Conservation (phyloP, 2,888 invertebrate genomes). For the Drosophila subsilvestris region DNA sequence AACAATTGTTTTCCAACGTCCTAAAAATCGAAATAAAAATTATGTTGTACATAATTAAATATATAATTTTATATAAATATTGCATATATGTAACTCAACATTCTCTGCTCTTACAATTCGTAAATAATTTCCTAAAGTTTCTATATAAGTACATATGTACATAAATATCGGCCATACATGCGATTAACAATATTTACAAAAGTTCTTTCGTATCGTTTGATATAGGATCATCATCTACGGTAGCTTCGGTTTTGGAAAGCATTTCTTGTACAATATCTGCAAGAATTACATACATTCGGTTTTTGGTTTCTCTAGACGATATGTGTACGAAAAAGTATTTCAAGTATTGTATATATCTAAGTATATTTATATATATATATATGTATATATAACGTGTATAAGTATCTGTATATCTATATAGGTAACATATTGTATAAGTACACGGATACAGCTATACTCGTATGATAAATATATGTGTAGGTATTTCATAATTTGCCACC, state of each 20-base stretch:
- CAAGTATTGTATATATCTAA: slow-evolving; percentile 46
- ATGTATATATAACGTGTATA: slow-evolving; percentile 31
- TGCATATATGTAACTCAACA: slow-evolving; percentile 3
- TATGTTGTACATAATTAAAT: not conserved
- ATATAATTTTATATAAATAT: not conserved
- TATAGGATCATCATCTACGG: slow-evolving; percentile 1
- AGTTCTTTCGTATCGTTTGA: slow-evolving; percentile 24
- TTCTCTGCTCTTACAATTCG: slow-evolving; percentile 4
- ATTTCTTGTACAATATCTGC: slow-evolving; percentile 51
- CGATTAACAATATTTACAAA: slow-evolving; percentile 34
- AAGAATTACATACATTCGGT: slow-evolving; percentile 36
- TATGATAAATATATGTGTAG: slow-evolving; percentile 38
- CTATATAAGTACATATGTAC: slow-evolving; percentile 30
- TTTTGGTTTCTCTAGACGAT: slow-evolving; percentile 48
- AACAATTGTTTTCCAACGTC: not conserved
- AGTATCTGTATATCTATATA: slow-evolving; percentile 40
- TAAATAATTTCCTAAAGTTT: slow-evolving; percentile 7
- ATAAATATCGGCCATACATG: slow-evolving; percentile 32
- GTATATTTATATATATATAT: slow-evolving; percentile 31
- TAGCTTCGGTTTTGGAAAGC: slow-evolving; percentile 50
- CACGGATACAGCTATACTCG: slow-evolving; percentile 25
- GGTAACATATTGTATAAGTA: slow-evolving; percentile 44
- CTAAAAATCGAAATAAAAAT: not conserved
- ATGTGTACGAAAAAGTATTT: slow-evolving; percentile 62
- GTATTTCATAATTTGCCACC: slow-evolving; percentile 34